Conservation (phyloP, 2,888 invertebrate genomes). For the Scrobipalpa costella region DNA sequence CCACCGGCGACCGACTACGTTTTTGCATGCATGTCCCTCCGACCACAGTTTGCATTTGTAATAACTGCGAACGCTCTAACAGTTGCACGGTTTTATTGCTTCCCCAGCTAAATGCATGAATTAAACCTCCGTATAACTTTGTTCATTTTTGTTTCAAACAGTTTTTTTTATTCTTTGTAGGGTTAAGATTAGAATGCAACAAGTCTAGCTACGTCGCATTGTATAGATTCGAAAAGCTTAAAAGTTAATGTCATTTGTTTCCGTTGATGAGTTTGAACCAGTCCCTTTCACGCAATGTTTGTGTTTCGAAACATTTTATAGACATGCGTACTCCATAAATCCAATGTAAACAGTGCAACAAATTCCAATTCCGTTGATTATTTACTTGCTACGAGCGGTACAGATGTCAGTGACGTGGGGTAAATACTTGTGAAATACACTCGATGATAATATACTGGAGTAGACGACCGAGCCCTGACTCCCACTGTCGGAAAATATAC, state of each 20-base stretch:
- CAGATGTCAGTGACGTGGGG: slow-evolving; percentile 32
- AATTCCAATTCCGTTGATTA: slow-evolving; percentile 27
- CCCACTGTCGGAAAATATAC: slow-evolving; percentile 57
- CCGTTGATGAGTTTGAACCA: slow-evolving; percentile 18
- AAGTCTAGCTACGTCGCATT: too few species aligned
- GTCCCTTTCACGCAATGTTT: slow-evolving; percentile 15
- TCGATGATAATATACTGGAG: slow-evolving; percentile 51
- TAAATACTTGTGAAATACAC: slow-evolving; percentile 44
- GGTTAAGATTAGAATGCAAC: not conserved
- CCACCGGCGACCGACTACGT: slow-evolving; percentile 52
- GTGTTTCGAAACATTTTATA: slow-evolving; percentile 27
- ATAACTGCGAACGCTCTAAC: slow-evolving; percentile 18
- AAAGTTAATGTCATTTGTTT: too few species aligned
- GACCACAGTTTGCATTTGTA: slow-evolving; percentile 26
- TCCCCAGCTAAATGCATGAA: not conserved
- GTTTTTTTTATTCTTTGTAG: not conserved
- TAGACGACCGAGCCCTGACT: slow-evolving; percentile 38
- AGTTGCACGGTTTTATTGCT: slow-evolving; percentile 13
- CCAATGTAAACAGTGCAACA: slow-evolving; percentile 27
- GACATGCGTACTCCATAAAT: slow-evolving; percentile 28
- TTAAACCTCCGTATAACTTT: not conserved
- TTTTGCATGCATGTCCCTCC: slow-evolving; percentile 38
- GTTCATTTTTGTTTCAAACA: not conserved
- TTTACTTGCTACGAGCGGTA: slow-evolving; percentile 36
- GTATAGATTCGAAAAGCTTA: too few species aligned